Base-by-base conservation (phyloP, 2,113 vertebrate genomes). In the Oncorhynchus masou region DNA sequence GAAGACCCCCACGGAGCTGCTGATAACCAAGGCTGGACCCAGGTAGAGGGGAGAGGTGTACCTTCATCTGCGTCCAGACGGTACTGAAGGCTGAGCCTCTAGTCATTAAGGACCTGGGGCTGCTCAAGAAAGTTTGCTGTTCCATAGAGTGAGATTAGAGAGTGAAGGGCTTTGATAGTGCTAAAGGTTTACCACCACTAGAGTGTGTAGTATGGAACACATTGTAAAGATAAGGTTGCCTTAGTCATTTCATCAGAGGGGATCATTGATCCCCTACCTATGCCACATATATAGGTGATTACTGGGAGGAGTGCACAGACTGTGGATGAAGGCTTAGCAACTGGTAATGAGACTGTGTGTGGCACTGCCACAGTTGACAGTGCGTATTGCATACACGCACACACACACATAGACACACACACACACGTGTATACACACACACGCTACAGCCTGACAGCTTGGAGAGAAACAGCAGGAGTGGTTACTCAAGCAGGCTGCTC, bases 211-310 rank as follows among this genome's bases (percentile, higher is more conserved):
- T 72, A 74, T 51, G 75, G 75, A 49, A 25, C 34, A 51, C 48
- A 68, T 64, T 62, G 71, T 73, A 59, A 62, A 78, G 77, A 86
- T 85, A 79, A 85, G 76, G 78, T 81, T 86, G 64, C 69, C 70
- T 49, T 8, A 48, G 73, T 62, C 77, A 54, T 54, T 54, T 54
- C 15, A 54, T 54, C 49, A 51, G 12, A 51, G 39, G 39, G 39
- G 39, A 39, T 39, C 39, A 39, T 39, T 39, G 49, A 75, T 68
- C 71, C 70, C 67, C 68, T 25, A 29, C 75, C 76, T 25, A 73
- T 68, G 51, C 12, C 59, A 27, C 49, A 24, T 12, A 62, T 13
- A 20, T 22, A n/a, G 59, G 59, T 62, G 59, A 62, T 20, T 20
- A 62, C 59, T 24, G n/a, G n/a, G 59, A 62, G 59, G 22, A 3